A percentile compares a stretch with the other conserved stretches of the same genome.
Evolutionary conservation across 2,113 vertebrate species (phyloP).

Genomic region (Barnardius zonarius): DNA sequence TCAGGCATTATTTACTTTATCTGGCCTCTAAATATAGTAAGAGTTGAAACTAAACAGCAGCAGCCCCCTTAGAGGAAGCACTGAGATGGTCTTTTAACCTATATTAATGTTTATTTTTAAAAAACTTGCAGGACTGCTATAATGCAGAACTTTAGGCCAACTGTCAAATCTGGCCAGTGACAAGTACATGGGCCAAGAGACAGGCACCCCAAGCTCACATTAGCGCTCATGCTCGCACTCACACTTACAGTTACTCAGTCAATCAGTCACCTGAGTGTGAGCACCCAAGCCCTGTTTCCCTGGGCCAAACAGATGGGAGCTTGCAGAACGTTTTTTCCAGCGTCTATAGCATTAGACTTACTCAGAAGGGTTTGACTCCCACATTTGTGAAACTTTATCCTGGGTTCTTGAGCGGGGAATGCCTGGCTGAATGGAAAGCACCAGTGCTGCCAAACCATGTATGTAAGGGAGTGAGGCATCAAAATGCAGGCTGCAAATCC

Average conservation of each 20-base stretch:
- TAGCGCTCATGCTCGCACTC: not conserved
- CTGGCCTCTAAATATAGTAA: not conserved
- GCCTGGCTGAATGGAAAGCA: not conserved
- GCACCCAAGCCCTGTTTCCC: not conserved
- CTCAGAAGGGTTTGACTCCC: not conserved
- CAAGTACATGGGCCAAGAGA: not conserved
- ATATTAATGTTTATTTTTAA: not conserved
- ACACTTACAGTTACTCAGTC: not conserved
- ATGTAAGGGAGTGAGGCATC: not conserved
- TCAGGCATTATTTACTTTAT: not conserved
- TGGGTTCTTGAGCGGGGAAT: not conserved
- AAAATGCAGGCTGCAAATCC: not conserved
- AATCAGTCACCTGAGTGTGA: not conserved
- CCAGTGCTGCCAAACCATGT: not conserved
- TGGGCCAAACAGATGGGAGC: not conserved
- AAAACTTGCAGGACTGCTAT: not conserved
- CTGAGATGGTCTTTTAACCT: not conserved
- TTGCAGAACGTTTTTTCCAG: not conserved
- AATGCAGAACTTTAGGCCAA: not conserved
- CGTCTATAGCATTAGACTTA: not conserved
- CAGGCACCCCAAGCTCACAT: not conserved
- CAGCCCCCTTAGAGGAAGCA: not conserved
- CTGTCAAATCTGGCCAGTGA: not conserved
- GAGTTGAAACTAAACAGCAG: not conserved
- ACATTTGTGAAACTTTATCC: not conserved